A percentile compares a stretch with the other conserved stretches of the same genome.
These are phyloP conservation scores for Psix sp. DNA, from an alignment of 1,140 invertebrate species.

Conservation along the genomic window DNA sequence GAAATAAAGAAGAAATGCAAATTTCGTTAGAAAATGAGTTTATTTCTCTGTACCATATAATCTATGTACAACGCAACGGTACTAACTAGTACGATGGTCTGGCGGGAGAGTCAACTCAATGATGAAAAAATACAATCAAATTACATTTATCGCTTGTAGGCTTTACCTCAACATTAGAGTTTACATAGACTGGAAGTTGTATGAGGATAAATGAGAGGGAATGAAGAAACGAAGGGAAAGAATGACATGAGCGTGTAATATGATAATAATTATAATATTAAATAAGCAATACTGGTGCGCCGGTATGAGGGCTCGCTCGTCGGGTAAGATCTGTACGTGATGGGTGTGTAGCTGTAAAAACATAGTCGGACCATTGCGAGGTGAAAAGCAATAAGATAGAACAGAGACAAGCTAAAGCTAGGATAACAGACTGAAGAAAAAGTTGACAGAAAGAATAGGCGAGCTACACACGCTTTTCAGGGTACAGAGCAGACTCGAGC, in stretches of 20 bases:
- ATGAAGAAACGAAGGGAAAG: conserved; percentile 46
- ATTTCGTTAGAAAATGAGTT: conserved; percentile 77
- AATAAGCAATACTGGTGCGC: conserved; percentile 76
- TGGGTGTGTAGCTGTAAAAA: conserved; percentile 58
- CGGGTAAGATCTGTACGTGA: conserved; percentile 76
- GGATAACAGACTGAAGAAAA: conserved; percentile 24
- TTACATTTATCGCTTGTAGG: conserved; percentile 58
- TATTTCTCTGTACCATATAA: conserved; percentile 77
- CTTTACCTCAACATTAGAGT: conserved; percentile 53
- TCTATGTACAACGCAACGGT: conserved; percentile 77
- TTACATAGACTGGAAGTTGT: conserved; percentile 50
- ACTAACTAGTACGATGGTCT: conserved; percentile 74
- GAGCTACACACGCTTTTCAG: conserved; percentile 66
- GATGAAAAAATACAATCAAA: conserved; percentile 68
- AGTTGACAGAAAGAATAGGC: conserved; percentile 29
- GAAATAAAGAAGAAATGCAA: conserved; percentile 20
- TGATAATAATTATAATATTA: conserved; percentile 69
- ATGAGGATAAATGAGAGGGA: conserved; percentile 45
- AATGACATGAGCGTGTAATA: conserved; percentile 64
- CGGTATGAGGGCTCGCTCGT: conserved; percentile 67
- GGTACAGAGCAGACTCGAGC: conserved; percentile 75
- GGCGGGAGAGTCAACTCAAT: conserved; percentile 71
- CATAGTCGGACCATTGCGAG: conserved; percentile 53
- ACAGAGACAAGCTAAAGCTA: conserved; percentile 26
- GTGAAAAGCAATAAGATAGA: conserved; percentile 29